Base-by-base conservation (phyloP, 2,797 vertebrate genomes). In the Acanthurus tractus region DNA sequence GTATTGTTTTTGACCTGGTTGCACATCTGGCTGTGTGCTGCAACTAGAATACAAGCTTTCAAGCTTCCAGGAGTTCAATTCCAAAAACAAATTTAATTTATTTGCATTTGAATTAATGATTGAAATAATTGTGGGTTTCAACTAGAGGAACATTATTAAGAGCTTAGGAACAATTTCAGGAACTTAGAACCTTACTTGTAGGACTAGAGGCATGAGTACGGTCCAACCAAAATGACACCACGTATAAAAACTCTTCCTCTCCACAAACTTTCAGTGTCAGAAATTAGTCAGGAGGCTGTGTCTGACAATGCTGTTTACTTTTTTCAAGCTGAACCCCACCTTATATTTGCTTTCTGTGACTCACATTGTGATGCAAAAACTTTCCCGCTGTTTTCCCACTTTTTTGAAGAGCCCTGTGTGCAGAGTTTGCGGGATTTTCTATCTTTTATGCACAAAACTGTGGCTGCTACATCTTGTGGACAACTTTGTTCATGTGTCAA, bases 91-190 rank as follows among this genome's bases (percentile, higher is more conserved):
- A 48, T 13, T 22, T 20, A 1, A 36, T 1, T 53, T 45, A 15
- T 10, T 10, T 54, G 34, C 55, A 44, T 52, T 58, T 42, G 10
- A 68, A 36, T 22, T 34, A 56, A 50, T 34, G 0, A 20, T n/a
- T 7, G 58, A 17, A 20, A 7, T 52, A 34, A 7, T 7, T 56
- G 38, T 11, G 38, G 5, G 4, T 58, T 45, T 58, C 17, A 10
- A 25, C n/a, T 1, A 3, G 40, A 55, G 49, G 52, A 61, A n/a
- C 14, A 10, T 78, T 9, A 48, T 0, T 4, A 4, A 14, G 29
- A 4, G 61, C 52, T 11, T 8, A 34, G 59, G 77, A 74, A 53
- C 59, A 1, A 11, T 68, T 29, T 64, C 70, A 75, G 56, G 46
- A 71, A 67, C 25, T 63, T 17, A 6, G 44, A 46, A 2, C 10